Evolutionary conservation across 2,113 vertebrate genomes (phyloP).

Genomic region (Sphaerodactylus townsendi): DNA sequence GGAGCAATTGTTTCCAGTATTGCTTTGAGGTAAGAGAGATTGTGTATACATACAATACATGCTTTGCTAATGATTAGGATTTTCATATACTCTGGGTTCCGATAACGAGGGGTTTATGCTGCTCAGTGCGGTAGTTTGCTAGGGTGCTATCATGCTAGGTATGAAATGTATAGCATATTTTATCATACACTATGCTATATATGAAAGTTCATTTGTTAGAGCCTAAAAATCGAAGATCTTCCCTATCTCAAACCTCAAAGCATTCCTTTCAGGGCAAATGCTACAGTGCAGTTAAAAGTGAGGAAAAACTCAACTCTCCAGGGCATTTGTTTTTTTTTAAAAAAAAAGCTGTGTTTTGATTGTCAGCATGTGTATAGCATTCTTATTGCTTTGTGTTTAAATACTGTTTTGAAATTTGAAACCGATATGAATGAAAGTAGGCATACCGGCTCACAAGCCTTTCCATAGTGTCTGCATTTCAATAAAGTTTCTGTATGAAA

Average conservation of each 20-base stretch:
- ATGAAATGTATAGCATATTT: too few relatives aligned
- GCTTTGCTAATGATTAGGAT: not conserved
- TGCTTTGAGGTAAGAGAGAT: not conserved
- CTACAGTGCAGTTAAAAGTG: not conserved
- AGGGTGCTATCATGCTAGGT: not conserved
- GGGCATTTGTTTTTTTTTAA: not conserved
- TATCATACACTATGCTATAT: too few relatives aligned
- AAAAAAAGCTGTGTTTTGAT: not conserved
- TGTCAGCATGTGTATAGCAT: not conserved
- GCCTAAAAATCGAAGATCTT: not conserved
- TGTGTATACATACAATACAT: too few relatives aligned
- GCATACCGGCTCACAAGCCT: not conserved
- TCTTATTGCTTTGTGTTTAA: slow-evolving; percentile 41
- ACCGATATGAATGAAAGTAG: accelerated
- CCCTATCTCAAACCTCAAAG: not conserved
- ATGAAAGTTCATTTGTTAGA: not conserved
- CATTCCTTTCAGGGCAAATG: not conserved
- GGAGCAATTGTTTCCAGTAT: not conserved
- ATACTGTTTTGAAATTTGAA: not conserved
- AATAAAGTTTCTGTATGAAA: slow-evolving; percentile 51
- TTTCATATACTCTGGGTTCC: not conserved
- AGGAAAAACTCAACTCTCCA: not conserved
- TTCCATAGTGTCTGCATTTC: slow-evolving; percentile 5
- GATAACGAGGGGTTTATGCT: not conserved
- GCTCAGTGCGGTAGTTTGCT: not conserved